These are phyloP conservation scores for Mesochorus sp. DNA, from an alignment of 2,888 invertebrate species.

Conservation along the genomic window DNA sequence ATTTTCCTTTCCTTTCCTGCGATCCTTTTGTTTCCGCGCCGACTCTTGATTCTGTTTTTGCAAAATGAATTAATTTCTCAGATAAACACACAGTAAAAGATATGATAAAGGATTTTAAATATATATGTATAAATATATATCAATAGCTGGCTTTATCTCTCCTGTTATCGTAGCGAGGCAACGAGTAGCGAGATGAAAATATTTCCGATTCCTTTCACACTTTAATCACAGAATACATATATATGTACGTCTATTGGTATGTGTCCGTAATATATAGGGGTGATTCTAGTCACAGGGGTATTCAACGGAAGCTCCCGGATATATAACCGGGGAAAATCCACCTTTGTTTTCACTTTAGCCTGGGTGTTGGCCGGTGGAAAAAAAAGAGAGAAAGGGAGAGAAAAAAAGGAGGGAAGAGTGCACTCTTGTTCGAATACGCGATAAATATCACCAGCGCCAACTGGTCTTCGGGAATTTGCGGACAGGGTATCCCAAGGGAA, in stretches of 20 bases:
- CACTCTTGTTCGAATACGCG: slow-evolving; percentile 70
- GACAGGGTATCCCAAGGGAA: slow-evolving; percentile 73
- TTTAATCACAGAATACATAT: slow-evolving; percentile 24
- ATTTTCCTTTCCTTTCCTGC: no score
- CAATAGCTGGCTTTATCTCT: neutral
- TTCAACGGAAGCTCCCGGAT: slow-evolving; percentile 35
- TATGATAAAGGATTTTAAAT: neutral
- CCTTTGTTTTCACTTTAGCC: slow-evolving; percentile 75
- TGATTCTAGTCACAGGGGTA: slow-evolving; percentile 8
- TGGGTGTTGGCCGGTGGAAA: slow-evolving; percentile 57
- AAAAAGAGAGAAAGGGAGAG: neutral
- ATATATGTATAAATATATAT: neutral
- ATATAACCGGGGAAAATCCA: slow-evolving; percentile 51
- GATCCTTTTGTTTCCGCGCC: slow-evolving; percentile 11
- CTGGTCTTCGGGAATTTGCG: slow-evolving; percentile 57
- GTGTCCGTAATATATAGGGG: neutral
- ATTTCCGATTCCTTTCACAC: slow-evolving; percentile 42
- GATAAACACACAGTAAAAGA: neutral
- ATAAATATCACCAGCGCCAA: slow-evolving; percentile 76
- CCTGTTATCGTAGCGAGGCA: neutral
- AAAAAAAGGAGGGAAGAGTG: neutral
- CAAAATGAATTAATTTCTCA: neutral
- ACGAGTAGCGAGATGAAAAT: slow-evolving; percentile 33
- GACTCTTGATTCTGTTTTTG: slow-evolving; percentile 7
- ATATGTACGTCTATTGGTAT: neutral